Percentiles rank a stretch among this genome's conserved stretches.
Conservation (phyloP, 2,113 vertebrate species). For the Engraulis encrasicolus region DNA sequence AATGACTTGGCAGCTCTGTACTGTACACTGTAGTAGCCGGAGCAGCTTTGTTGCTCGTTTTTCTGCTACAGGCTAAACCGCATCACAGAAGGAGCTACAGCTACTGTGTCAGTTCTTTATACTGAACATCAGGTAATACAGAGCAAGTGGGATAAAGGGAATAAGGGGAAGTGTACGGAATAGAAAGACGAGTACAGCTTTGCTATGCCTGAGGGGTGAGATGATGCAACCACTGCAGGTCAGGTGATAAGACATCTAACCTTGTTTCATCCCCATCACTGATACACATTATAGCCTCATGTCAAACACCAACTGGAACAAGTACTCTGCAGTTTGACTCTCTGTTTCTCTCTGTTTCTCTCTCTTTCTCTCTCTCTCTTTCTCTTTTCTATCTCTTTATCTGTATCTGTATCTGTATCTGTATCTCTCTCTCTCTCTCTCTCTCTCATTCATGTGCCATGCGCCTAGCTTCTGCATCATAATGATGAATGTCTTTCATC, state of each 20-base stretch:
- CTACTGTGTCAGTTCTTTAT: neutral
- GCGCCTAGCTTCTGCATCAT: neutral
- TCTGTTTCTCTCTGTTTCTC: neutral
- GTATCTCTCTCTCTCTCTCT: neutral
- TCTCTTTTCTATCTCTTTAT: neutral
- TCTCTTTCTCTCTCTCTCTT: neutral
- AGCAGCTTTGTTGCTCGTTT: neutral
- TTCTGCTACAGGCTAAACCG: neutral
- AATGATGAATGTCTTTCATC: neutral
- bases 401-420: neutral
- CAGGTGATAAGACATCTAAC: neutral
- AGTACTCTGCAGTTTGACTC: neutral
- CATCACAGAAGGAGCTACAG: neutral
- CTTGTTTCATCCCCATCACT: neutral
- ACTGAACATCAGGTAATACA: neutral
- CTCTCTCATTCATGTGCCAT: neutral
- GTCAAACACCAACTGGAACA: neutral
- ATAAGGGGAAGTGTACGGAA: neutral
- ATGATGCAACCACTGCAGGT: neutral
- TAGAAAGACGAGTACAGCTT: neutral
- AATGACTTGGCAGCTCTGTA: constrained; percentile 5
- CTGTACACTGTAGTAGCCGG: no score
- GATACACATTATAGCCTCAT: neutral
- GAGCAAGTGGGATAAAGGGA: neutral
- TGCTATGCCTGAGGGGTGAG: neutral